Percentiles rank a stretch among this genome's conserved stretches.
Conservation (phyloP, 2,888 invertebrate genomes). For the Hirtodrosophila histrioides region DNA sequence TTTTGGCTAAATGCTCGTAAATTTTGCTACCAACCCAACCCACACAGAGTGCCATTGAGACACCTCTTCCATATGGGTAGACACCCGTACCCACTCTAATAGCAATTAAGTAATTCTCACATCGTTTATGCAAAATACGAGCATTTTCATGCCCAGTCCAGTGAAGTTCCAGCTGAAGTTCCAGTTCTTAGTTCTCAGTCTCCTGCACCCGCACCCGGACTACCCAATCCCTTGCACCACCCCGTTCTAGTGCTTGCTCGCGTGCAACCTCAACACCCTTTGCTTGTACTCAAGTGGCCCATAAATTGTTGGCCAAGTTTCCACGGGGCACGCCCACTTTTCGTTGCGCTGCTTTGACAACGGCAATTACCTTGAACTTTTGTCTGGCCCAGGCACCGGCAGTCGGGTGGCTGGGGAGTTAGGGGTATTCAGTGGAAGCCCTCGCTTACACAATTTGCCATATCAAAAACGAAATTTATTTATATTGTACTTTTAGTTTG, state of each 20-base stretch:
- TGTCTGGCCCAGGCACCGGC: constrained; percentile 25
- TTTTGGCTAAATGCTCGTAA: constrained; percentile 62
- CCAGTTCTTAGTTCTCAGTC: constrained; percentile 6
- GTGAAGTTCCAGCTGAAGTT: not conserved
- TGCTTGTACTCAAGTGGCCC: constrained; percentile 79
- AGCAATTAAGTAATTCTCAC: constrained; percentile 80
- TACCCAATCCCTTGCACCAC: constrained; percentile 9
- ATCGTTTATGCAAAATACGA: constrained; percentile 78
- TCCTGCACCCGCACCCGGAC: not conserved
- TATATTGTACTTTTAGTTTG: constrained; percentile 60
- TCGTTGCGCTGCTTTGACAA: constrained; percentile 77
- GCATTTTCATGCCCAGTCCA: constrained; percentile 42
- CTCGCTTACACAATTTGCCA: constrained; percentile 31
- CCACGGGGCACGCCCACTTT: constrained; percentile 69
- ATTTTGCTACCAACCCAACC: constrained; percentile 38
- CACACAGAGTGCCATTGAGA: constrained; percentile 34
- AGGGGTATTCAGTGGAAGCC: constrained; percentile 43
- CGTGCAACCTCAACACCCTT: constrained; percentile 80
- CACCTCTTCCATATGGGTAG: constrained; percentile 31
- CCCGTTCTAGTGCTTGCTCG: constrained; percentile 66
- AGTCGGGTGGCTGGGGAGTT: not conserved
- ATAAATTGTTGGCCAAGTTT: constrained; percentile 79
- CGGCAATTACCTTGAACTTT: constrained; percentile 80
- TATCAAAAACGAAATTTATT: constrained; percentile 66
- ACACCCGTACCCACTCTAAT: constrained; percentile 39